These are phyloP conservation scores for Dicaeum eximium DNA, from an alignment of 2,113 vertebrate species.

Conservation along the genomic window DNA sequence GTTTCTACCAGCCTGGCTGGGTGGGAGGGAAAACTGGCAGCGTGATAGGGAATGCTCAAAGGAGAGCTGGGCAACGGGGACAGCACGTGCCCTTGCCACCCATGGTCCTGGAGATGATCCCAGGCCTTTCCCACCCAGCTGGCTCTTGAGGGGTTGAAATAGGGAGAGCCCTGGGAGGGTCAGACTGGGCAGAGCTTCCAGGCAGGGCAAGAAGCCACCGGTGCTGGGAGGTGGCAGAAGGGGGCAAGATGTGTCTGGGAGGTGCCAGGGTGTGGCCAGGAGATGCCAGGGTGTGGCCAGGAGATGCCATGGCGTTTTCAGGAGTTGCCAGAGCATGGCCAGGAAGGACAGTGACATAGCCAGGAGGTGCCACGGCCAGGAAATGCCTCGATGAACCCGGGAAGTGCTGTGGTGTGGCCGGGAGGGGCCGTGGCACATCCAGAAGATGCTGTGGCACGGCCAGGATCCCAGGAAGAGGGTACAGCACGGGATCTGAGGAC, in stretches of 20 bases:
- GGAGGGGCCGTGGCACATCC: background rate
- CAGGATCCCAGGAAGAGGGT: background rate
- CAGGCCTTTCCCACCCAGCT: fast-evolving
- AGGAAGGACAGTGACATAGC: background rate
- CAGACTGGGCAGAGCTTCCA: conserved; percentile 75
- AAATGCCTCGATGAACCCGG: fast-evolving
- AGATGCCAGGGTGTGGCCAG: no score
- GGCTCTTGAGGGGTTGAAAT: background rate
- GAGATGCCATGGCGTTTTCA: fast-evolving
- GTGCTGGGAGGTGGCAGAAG: background rate
- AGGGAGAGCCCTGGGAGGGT: background rate
- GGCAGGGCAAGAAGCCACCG: conserved; percentile 75
- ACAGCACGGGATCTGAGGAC: background rate
- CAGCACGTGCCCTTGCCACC: background rate
- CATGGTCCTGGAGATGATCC: fast-evolving
- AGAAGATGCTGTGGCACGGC: fast-evolving
- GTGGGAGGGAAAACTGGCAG: conserved; percentile 3
- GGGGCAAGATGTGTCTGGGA: fast-evolving
- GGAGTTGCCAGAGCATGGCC: background rate
- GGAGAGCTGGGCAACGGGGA: background rate
- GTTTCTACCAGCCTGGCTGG: background rate
- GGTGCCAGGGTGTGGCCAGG: background rate
- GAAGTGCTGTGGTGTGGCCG: fast-evolving
- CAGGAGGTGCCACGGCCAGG: background rate
- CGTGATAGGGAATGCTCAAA: background rate